Base-by-base conservation (phyloP, 2,797 vertebrate genomes). In the Iguana delicatissima region DNA sequence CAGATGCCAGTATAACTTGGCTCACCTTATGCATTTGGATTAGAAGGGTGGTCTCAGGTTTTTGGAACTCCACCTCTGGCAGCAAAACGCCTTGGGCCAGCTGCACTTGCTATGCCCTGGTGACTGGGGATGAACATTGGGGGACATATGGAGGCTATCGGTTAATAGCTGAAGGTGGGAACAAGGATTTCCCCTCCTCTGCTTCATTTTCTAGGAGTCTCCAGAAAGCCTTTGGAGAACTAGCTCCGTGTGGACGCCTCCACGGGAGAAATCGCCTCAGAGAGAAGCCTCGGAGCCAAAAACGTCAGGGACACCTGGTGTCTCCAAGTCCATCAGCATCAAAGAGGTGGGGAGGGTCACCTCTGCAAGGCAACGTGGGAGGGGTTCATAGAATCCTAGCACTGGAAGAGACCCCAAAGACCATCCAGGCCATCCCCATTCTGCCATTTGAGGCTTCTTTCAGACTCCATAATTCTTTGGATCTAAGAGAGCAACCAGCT, bases 281-380 rank as follows among this genome's bases (percentile, higher is more conserved):
- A n/a, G 8, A 46, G 38, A 18, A 35, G 1, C 8, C 4, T 46
- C 42, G 4, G 42, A 46, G 42, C 42, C 7, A 0, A 9, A 24
- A 42, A 26, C 62, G 0, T 9, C 4, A 18, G 42, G 22, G n/a
- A 0, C 0, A 4, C 1, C 0, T 5, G 1, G 24, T 26, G 0
- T 4, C 1, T 38, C 57, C 3, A 14, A 46, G 72, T 1, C 85
- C 18, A 1, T n/a, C 1, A 29, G 57, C 50, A 22, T 3, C 3
- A 6, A 69, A 50, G 3, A 42, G 86, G 90, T 89, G 26, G 52
- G 76, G 29, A n/a, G 13, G 0, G 24, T 2, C 4, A 6, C 24
- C 35, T 46, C 79, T 42, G 10, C n/a, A 10, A 6, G 35, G 24
- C 73, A 72, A 1, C 10, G 4, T 2, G 5, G 24, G n/a, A 52